These are phyloP conservation scores for Drosophila greeni DNA, from an alignment of 2,888 invertebrate genomes.

Conservation along the genomic window DNA sequence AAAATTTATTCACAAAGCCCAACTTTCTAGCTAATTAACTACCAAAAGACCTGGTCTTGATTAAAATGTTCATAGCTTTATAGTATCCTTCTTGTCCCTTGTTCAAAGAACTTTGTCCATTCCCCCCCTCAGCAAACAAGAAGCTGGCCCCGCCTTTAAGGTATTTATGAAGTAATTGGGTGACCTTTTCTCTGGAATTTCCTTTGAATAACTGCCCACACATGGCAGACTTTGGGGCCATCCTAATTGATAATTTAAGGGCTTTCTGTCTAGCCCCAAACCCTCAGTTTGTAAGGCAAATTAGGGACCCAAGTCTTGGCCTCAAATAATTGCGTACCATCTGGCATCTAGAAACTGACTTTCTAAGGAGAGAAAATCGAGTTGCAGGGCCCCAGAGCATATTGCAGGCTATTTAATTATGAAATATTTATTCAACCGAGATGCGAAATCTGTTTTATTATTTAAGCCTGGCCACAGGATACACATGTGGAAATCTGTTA, in stretches of 20 bases:
- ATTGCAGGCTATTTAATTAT: slow-evolving; percentile 33
- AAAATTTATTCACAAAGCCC: neutral
- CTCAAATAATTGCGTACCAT: slow-evolving; percentile 19
- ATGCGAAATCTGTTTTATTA: slow-evolving; percentile 34
- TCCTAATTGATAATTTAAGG: slow-evolving; percentile 42
- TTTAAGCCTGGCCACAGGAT: slow-evolving; percentile 17
- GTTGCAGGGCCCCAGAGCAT: slow-evolving; percentile 7
- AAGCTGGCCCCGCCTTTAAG: neutral
- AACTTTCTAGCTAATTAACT: slow-evolving; percentile 12
- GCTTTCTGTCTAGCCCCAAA: slow-evolving; percentile 27
- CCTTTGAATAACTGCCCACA: slow-evolving; percentile 34
- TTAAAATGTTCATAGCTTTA: slow-evolving; percentile 9
- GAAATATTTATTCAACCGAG: slow-evolving; percentile 41
- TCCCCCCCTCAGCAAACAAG: slow-evolving; percentile 3
- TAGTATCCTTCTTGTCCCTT: neutral
- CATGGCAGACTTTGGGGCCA: slow-evolving; percentile 26
- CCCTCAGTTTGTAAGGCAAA: slow-evolving; percentile 22
- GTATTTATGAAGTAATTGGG: slow-evolving; percentile 26
- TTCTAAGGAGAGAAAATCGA: neutral
- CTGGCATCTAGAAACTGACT: neutral
- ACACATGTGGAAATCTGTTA: slow-evolving; percentile 8
- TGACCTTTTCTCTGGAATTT: slow-evolving; percentile 35
- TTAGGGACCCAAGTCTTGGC: slow-evolving; percentile 6
- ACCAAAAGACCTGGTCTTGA: slow-evolving; percentile 2
- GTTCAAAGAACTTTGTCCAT: neutral